phyloP scores from a whole-genome alignment of 2,888 invertebrate species.

The Cactoblastis cactorum region DNA sequence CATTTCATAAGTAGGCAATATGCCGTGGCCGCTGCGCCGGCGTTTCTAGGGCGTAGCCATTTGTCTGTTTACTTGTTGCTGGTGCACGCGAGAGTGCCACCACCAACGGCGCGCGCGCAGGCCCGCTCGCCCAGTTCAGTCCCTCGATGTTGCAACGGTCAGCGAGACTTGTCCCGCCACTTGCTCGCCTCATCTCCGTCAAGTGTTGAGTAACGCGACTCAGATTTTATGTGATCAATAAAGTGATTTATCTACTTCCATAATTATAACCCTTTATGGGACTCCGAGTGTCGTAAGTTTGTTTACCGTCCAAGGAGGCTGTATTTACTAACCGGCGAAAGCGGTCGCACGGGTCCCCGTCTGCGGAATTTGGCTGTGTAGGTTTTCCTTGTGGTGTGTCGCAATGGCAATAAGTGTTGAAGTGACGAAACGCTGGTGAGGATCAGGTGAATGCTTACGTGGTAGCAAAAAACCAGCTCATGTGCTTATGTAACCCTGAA shows the following conservation, averaged over 20 bases:
- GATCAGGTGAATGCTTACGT: slow-evolving; percentile 57
- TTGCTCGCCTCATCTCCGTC: slow-evolving; percentile 14
- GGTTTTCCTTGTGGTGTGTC: slow-evolving; percentile 63
- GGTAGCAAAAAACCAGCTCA: slow-evolving; percentile 61
- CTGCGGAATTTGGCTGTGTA: slow-evolving; percentile 58
- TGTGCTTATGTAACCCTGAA: slow-evolving; percentile 70
- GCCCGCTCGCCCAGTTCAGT: slow-evolving; percentile 17
- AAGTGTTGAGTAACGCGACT: slow-evolving; percentile 21
- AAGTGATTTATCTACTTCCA: slow-evolving; percentile 8
- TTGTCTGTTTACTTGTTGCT: slow-evolving; percentile 32
- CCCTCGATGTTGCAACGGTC: slow-evolving; percentile 24
- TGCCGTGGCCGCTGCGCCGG: slow-evolving; percentile 30
- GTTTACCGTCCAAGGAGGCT: slow-evolving; percentile 28
- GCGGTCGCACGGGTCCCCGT: slow-evolving; percentile 56
- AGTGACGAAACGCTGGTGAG: slow-evolving; percentile 73
- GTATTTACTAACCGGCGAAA: slow-evolving; percentile 63
- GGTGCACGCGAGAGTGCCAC: slow-evolving; percentile 30
- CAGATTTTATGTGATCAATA: slow-evolving; percentile 9
- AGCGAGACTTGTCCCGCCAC: slow-evolving; percentile 22
- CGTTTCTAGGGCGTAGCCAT: slow-evolving; percentile 58
- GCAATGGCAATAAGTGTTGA: slow-evolving; percentile 74
- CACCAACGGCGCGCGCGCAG: slow-evolving; percentile 23
- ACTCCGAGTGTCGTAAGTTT: slow-evolving; percentile 12
- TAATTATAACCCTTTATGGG: slow-evolving; percentile 5
- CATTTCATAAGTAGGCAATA: slow-evolving; percentile 37